Evolutionary conservation across 1,140 invertebrate species (phyloP).

Genomic region (Polypedilum pembai): DNA sequence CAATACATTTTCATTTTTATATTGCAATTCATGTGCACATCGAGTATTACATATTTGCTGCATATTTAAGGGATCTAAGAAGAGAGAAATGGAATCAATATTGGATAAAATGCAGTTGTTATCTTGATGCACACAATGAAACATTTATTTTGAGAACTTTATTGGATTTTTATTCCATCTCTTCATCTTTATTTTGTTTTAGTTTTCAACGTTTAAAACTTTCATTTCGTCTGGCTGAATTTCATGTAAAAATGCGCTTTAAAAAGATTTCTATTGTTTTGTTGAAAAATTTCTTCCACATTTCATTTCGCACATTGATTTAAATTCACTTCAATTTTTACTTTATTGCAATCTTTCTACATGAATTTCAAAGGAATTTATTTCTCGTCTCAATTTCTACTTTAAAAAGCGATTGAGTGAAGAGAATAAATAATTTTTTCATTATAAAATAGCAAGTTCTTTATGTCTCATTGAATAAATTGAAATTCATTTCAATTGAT

Average conservation of each 20-base stretch:
- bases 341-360: background rate
- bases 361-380: background rate
- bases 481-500: background rate
- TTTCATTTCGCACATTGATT: constrained; percentile 1
- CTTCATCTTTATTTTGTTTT: background rate
- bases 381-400: too few species aligned
- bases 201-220: background rate
- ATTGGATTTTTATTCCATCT: background rate
- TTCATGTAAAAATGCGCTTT: too few species aligned
- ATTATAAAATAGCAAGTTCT: too few species aligned
- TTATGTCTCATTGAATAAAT: background rate
- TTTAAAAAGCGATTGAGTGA: too few species aligned
- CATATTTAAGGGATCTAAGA: background rate
- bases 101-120: constrained; percentile 12
- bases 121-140: constrained; percentile 17
- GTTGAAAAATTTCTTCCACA: too few species aligned
- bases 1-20: too few species aligned
- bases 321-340: background rate
- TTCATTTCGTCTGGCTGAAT: too few species aligned
- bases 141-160: constrained; percentile 16
- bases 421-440: too few species aligned
- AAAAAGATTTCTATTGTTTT: too few species aligned
- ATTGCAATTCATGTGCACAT: background rate
- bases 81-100: background rate
- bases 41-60: constrained; percentile 11